Percentiles rank a stretch among this genome's conserved stretches.
Evolutionary conservation across 2,797 vertebrate species (phyloP).

Genomic region (Podarcis siculus): DNA sequence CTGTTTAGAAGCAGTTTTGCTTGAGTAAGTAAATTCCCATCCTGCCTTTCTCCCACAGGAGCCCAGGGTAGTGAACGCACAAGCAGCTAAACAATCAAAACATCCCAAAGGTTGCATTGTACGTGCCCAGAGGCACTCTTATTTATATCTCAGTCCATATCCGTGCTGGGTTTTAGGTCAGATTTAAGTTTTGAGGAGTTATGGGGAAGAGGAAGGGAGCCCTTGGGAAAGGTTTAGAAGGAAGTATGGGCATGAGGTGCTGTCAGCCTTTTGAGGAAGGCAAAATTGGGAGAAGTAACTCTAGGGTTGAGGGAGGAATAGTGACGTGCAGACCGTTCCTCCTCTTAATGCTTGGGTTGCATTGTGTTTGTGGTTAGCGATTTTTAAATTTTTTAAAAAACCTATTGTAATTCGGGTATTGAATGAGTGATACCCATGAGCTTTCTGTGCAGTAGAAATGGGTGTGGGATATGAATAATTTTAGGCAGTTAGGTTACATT

Average conservation of each 20-base stretch:
- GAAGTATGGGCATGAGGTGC: too few relatives aligned
- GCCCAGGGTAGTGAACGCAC: too few relatives aligned
- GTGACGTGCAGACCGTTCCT: background rate
- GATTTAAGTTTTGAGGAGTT: background rate
- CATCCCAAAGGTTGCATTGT: background rate
- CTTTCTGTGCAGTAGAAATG: background rate
- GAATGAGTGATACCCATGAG: background rate
- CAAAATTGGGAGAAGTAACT: background rate
- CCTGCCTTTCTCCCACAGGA: too few relatives aligned
- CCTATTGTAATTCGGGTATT: background rate
- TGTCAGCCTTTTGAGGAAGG: background rate
- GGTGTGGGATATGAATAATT: background rate
- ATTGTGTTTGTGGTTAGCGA: background rate
- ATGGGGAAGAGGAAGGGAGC: too few relatives aligned
- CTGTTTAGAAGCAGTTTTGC: background rate
- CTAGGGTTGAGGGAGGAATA: too few relatives aligned
- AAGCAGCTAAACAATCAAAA: background rate
- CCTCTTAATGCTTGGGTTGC: background rate
- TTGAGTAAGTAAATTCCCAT: too few relatives aligned
- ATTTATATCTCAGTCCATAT: too few relatives aligned
- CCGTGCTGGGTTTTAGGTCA: background rate
- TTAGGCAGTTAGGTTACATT: background rate
- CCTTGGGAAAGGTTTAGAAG: too few relatives aligned
- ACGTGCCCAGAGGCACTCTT: background rate
- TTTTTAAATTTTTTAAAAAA: background rate